These are phyloP conservation scores for Penaeus indicus DNA, from an alignment of 1,140 invertebrate genomes.

Conservation along the genomic window DNA sequence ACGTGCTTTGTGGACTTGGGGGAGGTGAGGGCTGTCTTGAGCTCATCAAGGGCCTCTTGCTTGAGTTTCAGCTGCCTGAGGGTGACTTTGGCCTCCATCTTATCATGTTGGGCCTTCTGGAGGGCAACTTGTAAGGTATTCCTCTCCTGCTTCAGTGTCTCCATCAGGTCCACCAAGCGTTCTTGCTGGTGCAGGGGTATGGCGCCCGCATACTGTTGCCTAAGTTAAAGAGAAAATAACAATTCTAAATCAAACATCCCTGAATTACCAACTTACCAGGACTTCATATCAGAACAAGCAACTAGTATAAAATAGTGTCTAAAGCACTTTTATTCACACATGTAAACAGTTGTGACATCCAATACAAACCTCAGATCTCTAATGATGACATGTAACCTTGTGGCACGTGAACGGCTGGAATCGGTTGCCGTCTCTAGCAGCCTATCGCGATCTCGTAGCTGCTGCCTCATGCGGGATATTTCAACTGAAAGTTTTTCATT, in stretches of 20 bases:
- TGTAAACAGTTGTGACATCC: not conserved
- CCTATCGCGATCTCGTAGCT: conserved; percentile 45
- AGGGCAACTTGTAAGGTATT: conserved; percentile 34
- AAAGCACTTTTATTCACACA: not conserved
- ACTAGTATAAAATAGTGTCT: not conserved
- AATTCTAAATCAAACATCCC: not conserved
- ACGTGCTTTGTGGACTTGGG: conserved; percentile 10
- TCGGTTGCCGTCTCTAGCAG: conserved; percentile 43
- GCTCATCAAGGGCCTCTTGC: conserved; percentile 54
- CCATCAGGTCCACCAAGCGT: conserved; percentile 38
- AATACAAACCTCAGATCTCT: conserved; percentile 43
- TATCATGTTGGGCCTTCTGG: conserved; percentile 42
- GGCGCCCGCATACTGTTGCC: conserved; percentile 56
- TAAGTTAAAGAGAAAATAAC: conserved; percentile 8
- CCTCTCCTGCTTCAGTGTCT: conserved; percentile 43
- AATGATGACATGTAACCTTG: conserved; percentile 43
- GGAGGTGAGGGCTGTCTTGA: conserved; percentile 45
- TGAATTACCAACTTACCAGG: not conserved
- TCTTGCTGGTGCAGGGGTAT: conserved; percentile 61
- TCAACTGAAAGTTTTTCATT: conserved; percentile 23
- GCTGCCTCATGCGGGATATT: conserved; percentile 32
- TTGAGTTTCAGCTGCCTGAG: conserved; percentile 50
- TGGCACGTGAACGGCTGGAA: conserved; percentile 26
- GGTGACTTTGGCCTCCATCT: conserved; percentile 49
- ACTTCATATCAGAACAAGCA: too few species aligned